Evolutionary conservation across 92 coral and sea anemone genomes (phyloP).

Genomic region (Galaxea fascicularis): DNA sequence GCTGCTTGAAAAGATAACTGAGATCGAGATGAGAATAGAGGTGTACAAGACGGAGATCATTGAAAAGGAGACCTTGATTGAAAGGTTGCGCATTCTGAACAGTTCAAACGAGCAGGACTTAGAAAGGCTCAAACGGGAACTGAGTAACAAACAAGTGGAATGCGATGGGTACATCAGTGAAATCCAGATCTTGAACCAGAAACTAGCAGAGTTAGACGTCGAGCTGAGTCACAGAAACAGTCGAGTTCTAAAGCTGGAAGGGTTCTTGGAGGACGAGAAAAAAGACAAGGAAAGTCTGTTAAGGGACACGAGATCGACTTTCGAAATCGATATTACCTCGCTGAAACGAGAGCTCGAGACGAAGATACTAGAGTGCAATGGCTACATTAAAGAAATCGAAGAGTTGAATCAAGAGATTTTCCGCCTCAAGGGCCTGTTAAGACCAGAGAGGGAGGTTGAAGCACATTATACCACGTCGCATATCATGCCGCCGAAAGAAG

Average conservation of each 20-base stretch:
- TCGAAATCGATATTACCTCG: slow-evolving; percentile 77
- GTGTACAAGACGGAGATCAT: slow-evolving; percentile 85
- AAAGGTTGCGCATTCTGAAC: slow-evolving; percentile 84
- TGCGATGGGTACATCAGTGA: slow-evolving; percentile 87
- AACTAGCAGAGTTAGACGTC: slow-evolving; percentile 81
- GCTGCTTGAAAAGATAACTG: slow-evolving; percentile 73
- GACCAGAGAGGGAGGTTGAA: slow-evolving; percentile 57
- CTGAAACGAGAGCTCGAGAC: slow-evolving; percentile 74
- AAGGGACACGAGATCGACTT: slow-evolving; percentile 56
- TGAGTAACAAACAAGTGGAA: slow-evolving; percentile 75
- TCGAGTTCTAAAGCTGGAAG: slow-evolving; percentile 70
- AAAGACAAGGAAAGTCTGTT: slow-evolving; percentile 77
- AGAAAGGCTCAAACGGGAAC: slow-evolving; percentile 91
- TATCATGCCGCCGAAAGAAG: slow-evolving; percentile 70
- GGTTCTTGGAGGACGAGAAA: slow-evolving; percentile 84
- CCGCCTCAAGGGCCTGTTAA: slow-evolving; percentile 68
- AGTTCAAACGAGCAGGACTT: slow-evolving; percentile 94
- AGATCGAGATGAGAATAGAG: slow-evolving; percentile 82
- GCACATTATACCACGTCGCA: slow-evolving; percentile 69
- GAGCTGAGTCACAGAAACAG: slow-evolving; percentile 85
- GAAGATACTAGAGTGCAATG: slow-evolving; percentile 78
- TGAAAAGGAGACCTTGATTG: slow-evolving; percentile 92
- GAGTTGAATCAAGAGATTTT: slow-evolving; percentile 82
- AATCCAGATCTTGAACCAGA: slow-evolving; percentile 84
- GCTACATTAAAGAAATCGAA: slow-evolving; percentile 87